These are phyloP conservation scores for Astyanax mexicanus DNA, from an alignment of 2,797 vertebrate species.

Conservation along the genomic window DNA sequence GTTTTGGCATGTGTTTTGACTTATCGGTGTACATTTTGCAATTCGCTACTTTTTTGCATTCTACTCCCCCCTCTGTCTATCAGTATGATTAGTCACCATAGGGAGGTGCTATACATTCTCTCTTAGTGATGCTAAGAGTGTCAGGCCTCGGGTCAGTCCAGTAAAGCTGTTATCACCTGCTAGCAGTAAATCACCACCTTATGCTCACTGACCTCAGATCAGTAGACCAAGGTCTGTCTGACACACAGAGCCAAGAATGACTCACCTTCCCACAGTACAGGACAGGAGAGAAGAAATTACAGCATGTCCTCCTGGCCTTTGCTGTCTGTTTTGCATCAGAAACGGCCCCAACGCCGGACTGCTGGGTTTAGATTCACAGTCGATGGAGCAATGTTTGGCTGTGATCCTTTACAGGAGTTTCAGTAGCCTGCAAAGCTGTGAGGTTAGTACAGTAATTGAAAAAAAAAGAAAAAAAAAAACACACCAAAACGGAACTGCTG, in stretches of 20 bases:
- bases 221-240: conserved; percentile 23
- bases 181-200: background rate
- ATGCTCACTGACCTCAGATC: conserved; percentile 7
- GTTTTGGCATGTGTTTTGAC: too few species aligned
- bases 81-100: conserved; percentile 20
- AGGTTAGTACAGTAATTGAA: too few species aligned
- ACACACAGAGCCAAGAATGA: conserved; percentile 23
- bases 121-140: conserved; percentile 3
- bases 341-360: background rate
- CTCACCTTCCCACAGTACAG: conserved; percentile 10
- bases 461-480: too few species aligned
- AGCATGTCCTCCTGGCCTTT: background rate
- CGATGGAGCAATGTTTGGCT: background rate
- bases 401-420: background rate
- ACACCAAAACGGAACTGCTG: too few species aligned
- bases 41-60: too few species aligned
- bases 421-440: background rate
- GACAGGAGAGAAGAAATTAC: background rate
- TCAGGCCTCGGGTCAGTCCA: conserved; percentile 21
- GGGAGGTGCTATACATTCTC: conserved; percentile 14
- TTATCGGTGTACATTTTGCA: too few species aligned
- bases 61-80: background rate
- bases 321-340: background rate
- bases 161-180: background rate
- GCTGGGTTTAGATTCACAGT: too few species aligned